Base-by-base conservation (phyloP, 1,140 invertebrate species). In the Drosophila punjabiensis region DNA sequence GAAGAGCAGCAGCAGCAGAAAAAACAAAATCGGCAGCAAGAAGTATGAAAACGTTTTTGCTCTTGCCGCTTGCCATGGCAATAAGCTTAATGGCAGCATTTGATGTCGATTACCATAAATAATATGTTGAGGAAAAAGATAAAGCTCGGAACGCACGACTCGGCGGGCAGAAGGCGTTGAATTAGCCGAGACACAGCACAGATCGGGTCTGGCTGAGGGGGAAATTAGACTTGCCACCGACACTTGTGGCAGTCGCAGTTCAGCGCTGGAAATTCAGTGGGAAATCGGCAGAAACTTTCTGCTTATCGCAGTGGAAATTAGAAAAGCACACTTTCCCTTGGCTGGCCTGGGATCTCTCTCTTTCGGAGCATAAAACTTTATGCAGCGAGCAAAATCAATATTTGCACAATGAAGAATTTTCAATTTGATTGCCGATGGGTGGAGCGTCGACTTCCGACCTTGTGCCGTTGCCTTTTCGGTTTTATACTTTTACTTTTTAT, bases 31-130 rank as follows among this genome's bases (percentile, higher is more conserved):
- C 62, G 28, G 32, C 76, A 52, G 55, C 45, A 62, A 64, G 41
- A 67, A 71, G 70, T 58, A 79, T 68, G 69, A 76, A 76, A 86
- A 59, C 75, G 63, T 71, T 71, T 81, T 59, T 76, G 69, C 70
- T 61, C 62, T 0, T 69, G 47, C 67, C 76, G 81, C 50, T 85
- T 89, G 88, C 79, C 86, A 82, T 79, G 67, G 79, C 85, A 89
- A 88, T 89, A 82, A 76, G 85, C 81, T 76, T 89, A 89, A 85
- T 89, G 86, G 69, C 76, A 76, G 78, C 85, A 89, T 90, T 89
- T 89, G 81, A 90, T 89, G 86, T 79, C 85, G 86, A 90, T 90
- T 89, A 89, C 81, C 85, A 89, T 89, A 89, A 89, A 89, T 89
- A 79, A 69, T 62, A 79, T 76, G 73, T 56, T 48, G 47, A 13